These are phyloP conservation scores for Mormyrus iriodes DNA, from an alignment of 2,113 vertebrate genomes.

Conservation along the genomic window DNA sequence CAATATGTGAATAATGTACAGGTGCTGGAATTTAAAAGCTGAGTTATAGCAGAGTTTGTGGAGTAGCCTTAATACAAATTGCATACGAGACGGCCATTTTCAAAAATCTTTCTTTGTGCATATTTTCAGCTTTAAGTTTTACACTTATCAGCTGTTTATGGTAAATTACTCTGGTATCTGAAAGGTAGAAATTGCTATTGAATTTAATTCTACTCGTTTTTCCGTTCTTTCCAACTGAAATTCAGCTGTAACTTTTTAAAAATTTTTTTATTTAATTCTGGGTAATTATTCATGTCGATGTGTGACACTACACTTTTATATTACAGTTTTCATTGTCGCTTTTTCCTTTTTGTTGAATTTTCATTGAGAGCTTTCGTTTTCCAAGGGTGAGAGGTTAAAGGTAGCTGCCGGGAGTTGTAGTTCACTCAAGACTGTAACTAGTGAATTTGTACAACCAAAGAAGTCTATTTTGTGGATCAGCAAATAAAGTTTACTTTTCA, in stretches of 20 bases:
- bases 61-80: slow-evolving; percentile 40
- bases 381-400: slow-evolving; percentile 49
- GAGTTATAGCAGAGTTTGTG: slow-evolving; percentile 26
- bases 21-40: slow-evolving; percentile 43
- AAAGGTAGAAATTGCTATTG: slow-evolving; percentile 45
- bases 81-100: neutral
- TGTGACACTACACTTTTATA: slow-evolving; percentile 65
- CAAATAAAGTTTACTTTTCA: slow-evolving; percentile 97
- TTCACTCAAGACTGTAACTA: slow-evolving; percentile 94
- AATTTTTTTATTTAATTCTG: slow-evolving; percentile 37
- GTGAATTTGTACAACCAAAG: slow-evolving; percentile 99
- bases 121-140: slow-evolving; percentile 22
- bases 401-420: slow-evolving; percentile 56
- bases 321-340: slow-evolving; percentile 44
- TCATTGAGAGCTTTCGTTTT: slow-evolving; percentile 46
- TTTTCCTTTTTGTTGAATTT: slow-evolving; percentile 44
- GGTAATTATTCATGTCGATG: slow-evolving; percentile 44
- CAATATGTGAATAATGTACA: slow-evolving; percentile 73
- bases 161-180: slow-evolving; percentile 33
- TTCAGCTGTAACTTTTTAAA: slow-evolving; percentile 60
- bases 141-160: slow-evolving; percentile 33
- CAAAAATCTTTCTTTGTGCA: slow-evolving; percentile 18
- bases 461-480: slow-evolving; percentile 99
- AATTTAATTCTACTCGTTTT: slow-evolving; percentile 58
- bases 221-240: slow-evolving; percentile 52